Percentiles rank a stretch among this genome's conserved stretches.
Conservation (phyloP, 2,113 vertebrate species). For the Gulo gulo region DNA sequence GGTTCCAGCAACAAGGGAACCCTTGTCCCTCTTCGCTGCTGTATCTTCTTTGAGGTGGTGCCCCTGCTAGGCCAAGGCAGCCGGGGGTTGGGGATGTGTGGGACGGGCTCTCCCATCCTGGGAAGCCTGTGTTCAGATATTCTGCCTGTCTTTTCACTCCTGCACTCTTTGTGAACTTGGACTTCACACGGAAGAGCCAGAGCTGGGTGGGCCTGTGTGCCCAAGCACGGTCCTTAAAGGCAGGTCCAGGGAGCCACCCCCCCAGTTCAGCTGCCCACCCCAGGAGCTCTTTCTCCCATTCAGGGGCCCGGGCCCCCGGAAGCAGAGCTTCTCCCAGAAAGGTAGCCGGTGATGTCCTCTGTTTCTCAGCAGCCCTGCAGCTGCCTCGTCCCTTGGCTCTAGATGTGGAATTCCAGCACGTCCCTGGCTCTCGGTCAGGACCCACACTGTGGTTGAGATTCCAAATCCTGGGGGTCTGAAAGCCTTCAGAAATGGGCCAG, state of each 20-base stretch:
- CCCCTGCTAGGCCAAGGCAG: fast-evolving
- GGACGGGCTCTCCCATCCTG: fast-evolving
- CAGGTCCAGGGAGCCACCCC: neutral
- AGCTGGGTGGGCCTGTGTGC: neutral
- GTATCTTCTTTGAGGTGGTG: neutral
- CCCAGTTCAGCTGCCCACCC: neutral
- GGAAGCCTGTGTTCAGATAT: neutral
- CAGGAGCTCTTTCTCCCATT: no score
- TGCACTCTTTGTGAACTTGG: fast-evolving
- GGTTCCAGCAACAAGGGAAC: neutral
- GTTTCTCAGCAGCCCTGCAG: neutral
- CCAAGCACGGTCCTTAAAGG: fast-evolving
- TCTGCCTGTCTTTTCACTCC: neutral
- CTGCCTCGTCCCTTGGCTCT: neutral
- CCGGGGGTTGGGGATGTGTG: no score
- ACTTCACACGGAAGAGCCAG: neutral
- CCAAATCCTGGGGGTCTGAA: neutral
- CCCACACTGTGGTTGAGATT: neutral
- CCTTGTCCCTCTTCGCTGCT: neutral
- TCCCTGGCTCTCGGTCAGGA: neutral
- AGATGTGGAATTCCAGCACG: constrained; percentile 8
- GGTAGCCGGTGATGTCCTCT: neutral
- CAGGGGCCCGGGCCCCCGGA: neutral
- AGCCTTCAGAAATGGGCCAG: neutral
- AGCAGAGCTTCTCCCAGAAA: neutral